Conservation (phyloP, 2,113 vertebrate species). For the Ameiurus melas region DNA sequence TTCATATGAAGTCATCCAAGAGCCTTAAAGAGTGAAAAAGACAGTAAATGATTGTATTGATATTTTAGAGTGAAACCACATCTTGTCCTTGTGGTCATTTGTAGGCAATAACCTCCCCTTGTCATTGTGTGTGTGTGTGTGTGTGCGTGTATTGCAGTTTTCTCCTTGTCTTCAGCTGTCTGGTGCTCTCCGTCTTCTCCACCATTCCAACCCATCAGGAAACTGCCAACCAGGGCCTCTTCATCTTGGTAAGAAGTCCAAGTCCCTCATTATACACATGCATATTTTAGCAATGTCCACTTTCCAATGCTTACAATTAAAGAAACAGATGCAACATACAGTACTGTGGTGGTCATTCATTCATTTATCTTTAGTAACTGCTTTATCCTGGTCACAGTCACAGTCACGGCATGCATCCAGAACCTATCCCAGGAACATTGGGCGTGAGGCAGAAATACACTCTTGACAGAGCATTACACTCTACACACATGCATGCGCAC, state of each 20-base stretch:
- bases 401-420: not conserved
- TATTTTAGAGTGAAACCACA: slow-evolving; percentile 17
- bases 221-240: slow-evolving; percentile 89
- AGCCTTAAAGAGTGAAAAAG: slow-evolving; percentile 9
- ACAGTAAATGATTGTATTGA: not conserved
- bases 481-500: too few relatives aligned
- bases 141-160: slow-evolving; percentile 79
- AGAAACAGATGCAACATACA: not conserved
- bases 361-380: not conserved
- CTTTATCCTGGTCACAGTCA: not conserved
- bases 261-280: not conserved
- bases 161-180: slow-evolving; percentile 94
- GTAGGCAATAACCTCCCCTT: slow-evolving; percentile 11
- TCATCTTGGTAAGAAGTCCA: slow-evolving; percentile 87
- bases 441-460: not conserved
- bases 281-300: not conserved
- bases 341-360: not conserved
- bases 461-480: not conserved
- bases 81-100: slow-evolving; percentile 22
- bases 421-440: not conserved
- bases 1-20: not conserved
- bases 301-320: not conserved
- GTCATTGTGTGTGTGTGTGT: slow-evolving; percentile 54
- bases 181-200: slow-evolving; percentile 98
- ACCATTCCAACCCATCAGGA: slow-evolving; percentile 94